Percentiles rank a stretch among this genome's conserved stretches.
Evolutionary conservation across 1,140 invertebrate species (phyloP).

Genomic region (Aethina tumida): DNA sequence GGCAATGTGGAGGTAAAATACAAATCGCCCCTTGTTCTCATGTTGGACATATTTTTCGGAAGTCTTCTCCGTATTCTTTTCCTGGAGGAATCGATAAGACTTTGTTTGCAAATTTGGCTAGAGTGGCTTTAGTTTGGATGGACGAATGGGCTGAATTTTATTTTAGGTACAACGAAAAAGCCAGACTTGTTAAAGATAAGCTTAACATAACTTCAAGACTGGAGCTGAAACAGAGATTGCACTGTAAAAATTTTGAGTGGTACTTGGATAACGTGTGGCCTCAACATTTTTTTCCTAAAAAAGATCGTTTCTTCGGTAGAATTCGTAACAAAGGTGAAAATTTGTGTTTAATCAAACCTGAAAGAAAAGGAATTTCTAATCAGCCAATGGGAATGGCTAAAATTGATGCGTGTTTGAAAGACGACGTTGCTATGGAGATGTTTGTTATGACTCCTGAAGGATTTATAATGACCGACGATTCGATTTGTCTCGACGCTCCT

Average conservation of each 20-base stretch:
- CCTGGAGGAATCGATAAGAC: constrained; percentile 78
- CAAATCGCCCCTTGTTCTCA: constrained; percentile 95
- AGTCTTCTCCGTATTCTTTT: constrained; percentile 86
- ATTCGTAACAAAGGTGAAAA: constrained; percentile 42
- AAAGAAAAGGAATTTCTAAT: constrained; percentile 42
- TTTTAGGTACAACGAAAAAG: constrained; percentile 64
- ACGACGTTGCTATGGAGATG: constrained; percentile 52
- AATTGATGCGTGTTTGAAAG: constrained; percentile 42
- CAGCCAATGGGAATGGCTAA: constrained; percentile 54
- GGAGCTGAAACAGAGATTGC: constrained; percentile 45
- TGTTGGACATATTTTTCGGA: constrained; percentile 96
- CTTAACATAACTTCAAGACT: constrained; percentile 50
- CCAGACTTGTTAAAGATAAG: constrained; percentile 41
- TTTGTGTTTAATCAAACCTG: constrained; percentile 52
- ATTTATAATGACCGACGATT: constrained; percentile 61
- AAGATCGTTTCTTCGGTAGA: constrained; percentile 72
- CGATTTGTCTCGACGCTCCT: constrained; percentile 59
- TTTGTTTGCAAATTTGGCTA: constrained; percentile 78
- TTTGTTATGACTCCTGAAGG: constrained; percentile 62
- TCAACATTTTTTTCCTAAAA: constrained; percentile 80
- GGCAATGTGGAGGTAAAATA: constrained; percentile 94
- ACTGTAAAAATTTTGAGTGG: constrained; percentile 88
- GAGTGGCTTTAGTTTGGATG: constrained; percentile 89
- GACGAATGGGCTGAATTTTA: constrained; percentile 89
- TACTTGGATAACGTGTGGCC: constrained; percentile 90